Percentiles rank a stretch among this genome's conserved stretches.
phyloP scores from a whole-genome alignment of 1,140 invertebrate species.

The Drosophila subpulchrella region DNA sequence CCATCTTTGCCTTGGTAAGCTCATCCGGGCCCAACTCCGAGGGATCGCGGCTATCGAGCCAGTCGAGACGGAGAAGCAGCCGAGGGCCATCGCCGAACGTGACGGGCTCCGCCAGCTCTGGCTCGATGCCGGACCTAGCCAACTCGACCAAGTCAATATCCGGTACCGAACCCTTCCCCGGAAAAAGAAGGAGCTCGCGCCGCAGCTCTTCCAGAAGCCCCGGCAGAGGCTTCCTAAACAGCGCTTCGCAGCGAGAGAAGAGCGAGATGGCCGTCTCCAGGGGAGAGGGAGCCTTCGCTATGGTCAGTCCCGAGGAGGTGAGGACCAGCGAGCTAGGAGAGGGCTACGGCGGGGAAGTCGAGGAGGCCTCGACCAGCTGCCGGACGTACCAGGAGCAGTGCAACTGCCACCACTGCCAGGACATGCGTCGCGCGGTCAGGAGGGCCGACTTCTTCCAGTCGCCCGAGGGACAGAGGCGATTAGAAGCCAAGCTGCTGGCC shows the following conservation, averaged over 20 bases:
- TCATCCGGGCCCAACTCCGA: not conserved
- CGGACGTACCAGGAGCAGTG: conserved; percentile 39
- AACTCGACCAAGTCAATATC: not conserved
- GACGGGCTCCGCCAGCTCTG: not conserved
- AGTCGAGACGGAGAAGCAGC: not conserved
- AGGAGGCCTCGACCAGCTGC: conserved; percentile 28
- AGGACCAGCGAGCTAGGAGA: not conserved
- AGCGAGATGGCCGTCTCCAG: not conserved
- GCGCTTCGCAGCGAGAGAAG: not conserved
- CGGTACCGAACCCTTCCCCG: too few relatives aligned
- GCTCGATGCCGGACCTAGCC: not conserved
- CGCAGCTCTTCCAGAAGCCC: not conserved
- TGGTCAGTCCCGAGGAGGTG: conserved; percentile 38
- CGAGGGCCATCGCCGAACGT: too few relatives aligned
- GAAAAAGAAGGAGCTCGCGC: too few relatives aligned
- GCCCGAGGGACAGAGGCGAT: conserved; percentile 42
- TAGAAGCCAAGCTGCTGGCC: conserved; percentile 53
- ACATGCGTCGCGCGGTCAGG: conserved; percentile 35
- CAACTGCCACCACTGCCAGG: conserved; percentile 59
- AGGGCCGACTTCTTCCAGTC: conserved; percentile 35
- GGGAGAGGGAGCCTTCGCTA: conserved; percentile 8
- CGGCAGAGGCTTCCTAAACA: not conserved
- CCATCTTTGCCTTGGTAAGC: not conserved
- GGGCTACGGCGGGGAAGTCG: conserved; percentile 1
- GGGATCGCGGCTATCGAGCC: not conserved